Conservation (phyloP, 2,797 vertebrate genomes). For the Tiaroga cobitis region DNA sequence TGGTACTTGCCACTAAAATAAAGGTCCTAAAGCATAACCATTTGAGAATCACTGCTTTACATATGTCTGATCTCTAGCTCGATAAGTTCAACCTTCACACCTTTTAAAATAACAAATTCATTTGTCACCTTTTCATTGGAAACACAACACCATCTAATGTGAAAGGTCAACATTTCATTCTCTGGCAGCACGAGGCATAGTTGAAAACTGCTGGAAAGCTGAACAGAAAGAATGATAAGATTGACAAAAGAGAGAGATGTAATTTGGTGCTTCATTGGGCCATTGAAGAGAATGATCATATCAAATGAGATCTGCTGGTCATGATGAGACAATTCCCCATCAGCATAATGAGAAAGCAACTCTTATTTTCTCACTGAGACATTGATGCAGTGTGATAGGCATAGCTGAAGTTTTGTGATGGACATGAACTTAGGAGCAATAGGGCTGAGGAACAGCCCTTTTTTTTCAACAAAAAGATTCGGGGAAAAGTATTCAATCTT, state of each 20-base stretch:
- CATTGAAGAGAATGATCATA: conserved; percentile 1
- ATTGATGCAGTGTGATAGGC: not conserved
- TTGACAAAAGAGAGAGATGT: not conserved
- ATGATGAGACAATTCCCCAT: conserved; percentile 18
- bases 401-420: not conserved
- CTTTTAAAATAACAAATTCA: not conserved
- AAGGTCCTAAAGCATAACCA: not conserved
- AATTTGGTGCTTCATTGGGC: conserved; percentile 11
- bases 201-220: not conserved
- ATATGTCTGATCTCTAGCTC: not conserved
- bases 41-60: not conserved
- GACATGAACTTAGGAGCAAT: not conserved
- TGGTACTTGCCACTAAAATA: not conserved
- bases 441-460: not conserved
- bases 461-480: not conserved
- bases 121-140: not conserved
- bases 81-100: no score
- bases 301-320: conserved; percentile 18
- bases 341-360: conserved; percentile 24
- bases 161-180: not conserved
- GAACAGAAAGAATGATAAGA: conserved; percentile 15
- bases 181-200: not conserved
- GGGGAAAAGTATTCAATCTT: not conserved
- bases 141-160: not conserved
- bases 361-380: not conserved